Conservation (phyloP, 2,888 invertebrate species). For the Colletes collaris region DNA sequence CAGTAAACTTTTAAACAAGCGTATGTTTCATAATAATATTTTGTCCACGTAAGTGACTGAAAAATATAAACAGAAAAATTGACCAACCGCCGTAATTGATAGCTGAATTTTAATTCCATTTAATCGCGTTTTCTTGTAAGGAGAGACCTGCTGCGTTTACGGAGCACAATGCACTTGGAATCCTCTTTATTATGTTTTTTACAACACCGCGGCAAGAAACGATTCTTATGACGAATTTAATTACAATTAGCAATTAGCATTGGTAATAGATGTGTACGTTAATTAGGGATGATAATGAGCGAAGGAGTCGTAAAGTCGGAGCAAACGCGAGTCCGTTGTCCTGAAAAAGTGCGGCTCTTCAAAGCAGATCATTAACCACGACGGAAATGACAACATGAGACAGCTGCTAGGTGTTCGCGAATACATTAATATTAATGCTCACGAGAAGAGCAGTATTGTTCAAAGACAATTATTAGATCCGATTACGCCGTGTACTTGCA, state of each 20-base stretch:
- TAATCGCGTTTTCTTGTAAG: too few species aligned
- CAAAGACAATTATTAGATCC: conserved; percentile 8
- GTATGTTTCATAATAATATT: too few species aligned
- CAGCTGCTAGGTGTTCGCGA: conserved; percentile 16
- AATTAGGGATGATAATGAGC: conserved; percentile 55
- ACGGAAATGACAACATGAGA: conserved; percentile 28
- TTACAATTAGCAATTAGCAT: conserved; percentile 60
- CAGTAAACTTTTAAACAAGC: too few species aligned
- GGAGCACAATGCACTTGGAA: neutral
- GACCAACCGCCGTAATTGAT: too few species aligned
- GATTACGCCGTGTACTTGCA: conserved; percentile 1
- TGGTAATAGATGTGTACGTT: conserved; percentile 45
- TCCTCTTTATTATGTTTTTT: conserved; percentile 18
- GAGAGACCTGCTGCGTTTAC: too few species aligned
- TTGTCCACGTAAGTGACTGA: too few species aligned
- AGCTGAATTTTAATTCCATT: too few species aligned
- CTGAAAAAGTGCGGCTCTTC: conserved; percentile 17
- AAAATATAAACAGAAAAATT: too few species aligned
- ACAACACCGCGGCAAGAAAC: conserved; percentile 43
- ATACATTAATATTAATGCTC: conserved; percentile 29
- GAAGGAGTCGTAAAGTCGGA: conserved; percentile 4
- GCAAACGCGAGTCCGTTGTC: neutral
- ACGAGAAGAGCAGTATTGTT: neutral
- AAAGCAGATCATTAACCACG: conserved; percentile 33
- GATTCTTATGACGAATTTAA: conserved; percentile 46